Conservation (phyloP, 2,888 invertebrate species). For the Ariolimax columbianus region DNA sequence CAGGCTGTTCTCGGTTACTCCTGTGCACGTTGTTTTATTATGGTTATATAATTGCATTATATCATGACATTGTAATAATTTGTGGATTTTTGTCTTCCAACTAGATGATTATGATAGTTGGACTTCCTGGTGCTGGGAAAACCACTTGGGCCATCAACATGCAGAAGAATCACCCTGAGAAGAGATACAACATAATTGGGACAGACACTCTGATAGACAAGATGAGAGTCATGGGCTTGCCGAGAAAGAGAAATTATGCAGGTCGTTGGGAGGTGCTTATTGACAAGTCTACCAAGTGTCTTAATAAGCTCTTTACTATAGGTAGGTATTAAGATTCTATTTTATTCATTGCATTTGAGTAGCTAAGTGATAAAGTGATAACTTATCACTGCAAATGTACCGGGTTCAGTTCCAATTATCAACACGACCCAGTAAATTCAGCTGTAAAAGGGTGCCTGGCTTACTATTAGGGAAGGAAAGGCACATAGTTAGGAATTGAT, state of each 20-base stretch:
- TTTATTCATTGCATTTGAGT: not conserved
- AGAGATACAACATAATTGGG: slow-evolving; percentile 92
- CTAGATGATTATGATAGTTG: slow-evolving; percentile 91
- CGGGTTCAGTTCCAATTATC: no score
- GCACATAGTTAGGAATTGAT: no score
- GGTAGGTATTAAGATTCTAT: slow-evolving; percentile 81
- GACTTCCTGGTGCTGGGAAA: slow-evolving; percentile 95
- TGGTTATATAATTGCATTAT: no score
- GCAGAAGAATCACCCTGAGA: slow-evolving; percentile 86
- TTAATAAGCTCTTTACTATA: slow-evolving; percentile 88
- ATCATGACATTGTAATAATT: not conserved
- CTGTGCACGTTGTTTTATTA: no score
- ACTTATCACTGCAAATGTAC: no score
- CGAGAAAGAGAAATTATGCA: slow-evolving; percentile 87
- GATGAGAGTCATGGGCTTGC: slow-evolving; percentile 95
- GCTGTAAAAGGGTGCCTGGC: no score
- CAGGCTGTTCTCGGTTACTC: no score
- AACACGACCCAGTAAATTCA: no score
- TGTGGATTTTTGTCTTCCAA: slow-evolving; percentile 4
- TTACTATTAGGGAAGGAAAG: no score
- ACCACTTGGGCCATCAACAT: slow-evolving; percentile 92
- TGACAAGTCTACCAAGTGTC: slow-evolving; percentile 91
- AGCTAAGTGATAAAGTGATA: no score
- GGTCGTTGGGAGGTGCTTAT: slow-evolving; percentile 93
- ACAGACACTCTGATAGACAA: slow-evolving; percentile 90